phyloP scores from a whole-genome alignment of 2,113 vertebrate species.

The Aegypius monachus region DNA sequence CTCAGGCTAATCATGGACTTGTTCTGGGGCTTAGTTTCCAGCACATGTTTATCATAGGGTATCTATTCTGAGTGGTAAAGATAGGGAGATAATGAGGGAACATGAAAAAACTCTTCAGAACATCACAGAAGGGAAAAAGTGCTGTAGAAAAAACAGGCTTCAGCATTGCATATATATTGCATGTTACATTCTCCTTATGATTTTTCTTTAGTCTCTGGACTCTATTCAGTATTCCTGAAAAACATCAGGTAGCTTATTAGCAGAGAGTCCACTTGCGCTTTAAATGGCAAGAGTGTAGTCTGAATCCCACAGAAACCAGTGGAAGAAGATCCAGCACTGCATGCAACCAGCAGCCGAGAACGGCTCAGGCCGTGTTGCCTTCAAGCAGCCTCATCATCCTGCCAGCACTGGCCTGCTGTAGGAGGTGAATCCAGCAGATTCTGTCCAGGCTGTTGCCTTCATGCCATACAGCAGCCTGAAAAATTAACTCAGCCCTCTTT shows the following conservation, averaged over 20 bases:
- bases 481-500: not conserved
- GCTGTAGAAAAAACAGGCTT: not conserved
- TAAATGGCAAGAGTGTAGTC: not conserved
- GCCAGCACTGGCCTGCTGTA: not conserved
- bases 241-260: not conserved
- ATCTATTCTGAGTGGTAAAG: constrained; percentile 7
- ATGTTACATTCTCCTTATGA: not conserved
- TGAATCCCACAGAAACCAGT: not conserved
- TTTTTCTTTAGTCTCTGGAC: not conserved
- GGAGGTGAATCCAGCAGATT: not conserved
- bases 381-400: not conserved
- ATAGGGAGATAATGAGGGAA: not conserved
- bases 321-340: not conserved
- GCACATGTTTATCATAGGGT: not conserved
- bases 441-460: not conserved
- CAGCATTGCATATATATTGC: not conserved
- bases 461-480: not conserved
- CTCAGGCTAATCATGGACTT: not conserved
- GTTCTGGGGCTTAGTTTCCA: constrained; percentile 27
- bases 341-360: not conserved
- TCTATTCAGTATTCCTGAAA: not conserved
- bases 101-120: not conserved
- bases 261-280: not conserved
- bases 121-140: not conserved
- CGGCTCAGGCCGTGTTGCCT: not conserved